A percentile compares a stretch with the other conserved stretches of the same genome.
phyloP scores from a whole-genome alignment of 2,888 invertebrate species.

The Hirtodrosophila confusa region DNA sequence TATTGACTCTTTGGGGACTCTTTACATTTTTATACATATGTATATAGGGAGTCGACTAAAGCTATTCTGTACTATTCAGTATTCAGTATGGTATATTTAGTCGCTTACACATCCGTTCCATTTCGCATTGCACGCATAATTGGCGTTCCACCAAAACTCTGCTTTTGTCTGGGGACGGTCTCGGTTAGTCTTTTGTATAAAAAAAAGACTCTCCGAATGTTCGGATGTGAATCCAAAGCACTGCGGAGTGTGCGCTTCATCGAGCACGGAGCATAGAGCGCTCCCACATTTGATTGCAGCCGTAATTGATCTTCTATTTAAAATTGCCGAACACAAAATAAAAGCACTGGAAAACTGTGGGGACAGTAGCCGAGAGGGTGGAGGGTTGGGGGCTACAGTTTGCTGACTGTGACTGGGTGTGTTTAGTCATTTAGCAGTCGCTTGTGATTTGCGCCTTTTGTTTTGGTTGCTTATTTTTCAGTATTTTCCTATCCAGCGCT shows the following conservation, averaged over 20 bases:
- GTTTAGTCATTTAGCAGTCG: conserved; percentile 60
- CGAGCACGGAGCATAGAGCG: conserved; percentile 57
- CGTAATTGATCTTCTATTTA: conserved; percentile 78
- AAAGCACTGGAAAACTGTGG: conserved; percentile 15
- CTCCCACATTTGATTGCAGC: conserved; percentile 67
- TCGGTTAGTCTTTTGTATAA: not conserved
- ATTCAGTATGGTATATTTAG: conserved; percentile 60
- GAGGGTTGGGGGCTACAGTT: conserved; percentile 10
- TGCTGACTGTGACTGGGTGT: conserved; percentile 59
- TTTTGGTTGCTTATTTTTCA: too few species aligned
- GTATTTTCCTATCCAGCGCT: conserved; percentile 34
- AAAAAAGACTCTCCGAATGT: not conserved
- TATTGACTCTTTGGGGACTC: conserved; percentile 54
- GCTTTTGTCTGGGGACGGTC: conserved; percentile 46
- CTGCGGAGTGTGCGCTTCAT: conserved; percentile 53
- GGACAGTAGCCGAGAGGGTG: not conserved
- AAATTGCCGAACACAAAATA: conserved; percentile 47
- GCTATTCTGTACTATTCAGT: conserved; percentile 2
- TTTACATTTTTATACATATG: conserved; percentile 1
- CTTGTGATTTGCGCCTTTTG: conserved; percentile 70
- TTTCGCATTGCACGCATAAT: conserved; percentile 79
- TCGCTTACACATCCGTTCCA: conserved; percentile 69
- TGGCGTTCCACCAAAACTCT: conserved; percentile 64
- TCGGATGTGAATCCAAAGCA: too few species aligned
- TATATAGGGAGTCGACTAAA: conserved; percentile 15